Conservation (phyloP, 2,113 vertebrate genomes). For the Silurus meridionalis region DNA sequence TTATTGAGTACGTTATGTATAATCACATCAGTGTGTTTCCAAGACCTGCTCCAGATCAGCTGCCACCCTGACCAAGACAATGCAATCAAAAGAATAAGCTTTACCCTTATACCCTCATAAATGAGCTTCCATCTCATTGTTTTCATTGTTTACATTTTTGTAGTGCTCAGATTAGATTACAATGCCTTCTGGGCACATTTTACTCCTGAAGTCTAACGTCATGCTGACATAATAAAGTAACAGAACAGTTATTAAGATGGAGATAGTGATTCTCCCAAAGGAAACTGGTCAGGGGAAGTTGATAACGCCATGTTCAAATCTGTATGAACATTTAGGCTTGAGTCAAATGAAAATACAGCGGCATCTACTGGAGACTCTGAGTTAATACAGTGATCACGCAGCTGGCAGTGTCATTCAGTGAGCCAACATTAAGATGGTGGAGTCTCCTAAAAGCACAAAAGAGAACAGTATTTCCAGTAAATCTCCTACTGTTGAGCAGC, state of each 20-base stretch:
- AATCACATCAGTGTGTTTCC: not conserved
- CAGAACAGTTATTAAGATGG: not conserved
- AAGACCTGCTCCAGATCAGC: not conserved
- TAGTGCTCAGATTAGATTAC: not conserved
- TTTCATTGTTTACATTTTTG: not conserved
- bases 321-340: not conserved
- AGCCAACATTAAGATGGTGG: conserved; percentile 1
- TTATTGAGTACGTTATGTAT: not conserved
- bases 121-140: not conserved
- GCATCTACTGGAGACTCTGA: conserved; percentile 34
- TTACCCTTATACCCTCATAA: not conserved
- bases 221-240: not conserved
- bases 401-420: conserved; percentile 50
- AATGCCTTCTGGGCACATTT: not conserved
- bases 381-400: conserved; percentile 36
- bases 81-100: not conserved
- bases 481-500: conserved; percentile 70
- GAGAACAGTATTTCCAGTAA: conserved; percentile 8
- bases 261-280: not conserved
- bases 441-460: conserved; percentile 4
- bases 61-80: not conserved
- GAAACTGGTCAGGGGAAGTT: not conserved
- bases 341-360: conserved; percentile 21
- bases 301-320: not conserved
- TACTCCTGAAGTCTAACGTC: not conserved